These are phyloP conservation scores for Crypturellus undulatus DNA, from an alignment of 2,113 vertebrate genomes.

Conservation along the genomic window DNA sequence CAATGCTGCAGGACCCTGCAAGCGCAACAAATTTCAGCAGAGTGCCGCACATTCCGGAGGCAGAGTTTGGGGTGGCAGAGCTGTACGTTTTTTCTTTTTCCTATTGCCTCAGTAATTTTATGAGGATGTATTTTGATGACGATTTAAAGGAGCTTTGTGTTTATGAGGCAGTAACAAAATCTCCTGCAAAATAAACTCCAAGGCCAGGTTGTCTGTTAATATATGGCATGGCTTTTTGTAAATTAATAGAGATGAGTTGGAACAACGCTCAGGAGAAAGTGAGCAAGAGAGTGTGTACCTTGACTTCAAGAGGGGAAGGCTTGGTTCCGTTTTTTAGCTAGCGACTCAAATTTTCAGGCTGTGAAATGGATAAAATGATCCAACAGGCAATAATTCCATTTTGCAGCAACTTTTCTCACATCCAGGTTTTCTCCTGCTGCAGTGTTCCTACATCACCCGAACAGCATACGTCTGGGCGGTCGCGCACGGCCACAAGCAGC, in stretches of 20 bases:
- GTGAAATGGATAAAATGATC: not conserved
- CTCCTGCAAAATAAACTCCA: slow-evolving; percentile 35
- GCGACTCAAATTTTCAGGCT: not conserved
- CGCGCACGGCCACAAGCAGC: not conserved
- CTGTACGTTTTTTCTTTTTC: not conserved
- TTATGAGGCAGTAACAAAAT: slow-evolving; percentile 37
- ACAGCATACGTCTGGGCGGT: not conserved
- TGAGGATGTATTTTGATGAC: slow-evolving; percentile 3
- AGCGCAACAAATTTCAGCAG: not conserved
- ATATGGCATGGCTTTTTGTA: not conserved
- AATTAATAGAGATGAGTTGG: not conserved
- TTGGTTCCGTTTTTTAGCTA: not conserved
- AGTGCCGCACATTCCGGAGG: not conserved
- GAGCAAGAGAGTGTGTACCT: not conserved
- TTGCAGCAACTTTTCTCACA: not conserved
- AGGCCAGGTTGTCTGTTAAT: slow-evolving; percentile 19
- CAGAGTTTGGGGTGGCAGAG: not conserved
- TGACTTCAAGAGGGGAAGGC: not conserved
- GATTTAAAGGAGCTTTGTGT: slow-evolving; percentile 31
- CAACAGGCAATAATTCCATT: not conserved
- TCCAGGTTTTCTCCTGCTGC: not conserved
- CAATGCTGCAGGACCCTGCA: not conserved
- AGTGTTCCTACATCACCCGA: not conserved
- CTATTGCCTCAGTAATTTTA: slow-evolving; percentile 36
- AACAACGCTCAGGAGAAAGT: not conserved